Evolutionary conservation across 2,888 invertebrate species (phyloP), one percentile per base, ranked within the genome.

Genomic region (Galeopsomyia nigrocyanea): DNA sequence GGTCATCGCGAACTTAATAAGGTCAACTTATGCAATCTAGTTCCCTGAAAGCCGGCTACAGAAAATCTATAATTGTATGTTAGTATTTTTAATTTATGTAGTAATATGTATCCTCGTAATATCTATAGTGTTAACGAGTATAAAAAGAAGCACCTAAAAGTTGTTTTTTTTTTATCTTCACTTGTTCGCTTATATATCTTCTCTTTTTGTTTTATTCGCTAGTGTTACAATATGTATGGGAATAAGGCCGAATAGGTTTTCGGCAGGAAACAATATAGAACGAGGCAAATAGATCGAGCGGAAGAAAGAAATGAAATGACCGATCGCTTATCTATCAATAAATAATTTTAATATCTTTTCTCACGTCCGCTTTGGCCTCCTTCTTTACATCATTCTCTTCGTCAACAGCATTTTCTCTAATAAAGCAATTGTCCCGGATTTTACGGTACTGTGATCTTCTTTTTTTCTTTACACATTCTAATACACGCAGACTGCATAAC

Each of bases 231-330:
- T 39, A 58, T 68, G 60, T 60, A 64, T 39, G 26, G 47, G 51
- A 77, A 77, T 76, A 76, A 76, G 77, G 77, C 76, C 76, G 77
- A 78, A 75, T 74, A 73, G 73, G 75, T 77, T 78, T 77, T 77
- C 74, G 77, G 77, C 75, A 73, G 71, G 72, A 75, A 73, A 75
- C 71, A 75, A 75, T 74, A 39, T 13, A 73, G 55, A 77, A 71
- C 69, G 67, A 75, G 55, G 68, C 70, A 71, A 74, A 68, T 76
- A 77, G 76, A 77, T 77, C 75, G 74, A 76, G 74, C 68, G 74
- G 22, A 73, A 73, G 73, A 58, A 75, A 76, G 73, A 74, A 77
- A 69, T 75, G 73, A 77, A 73, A 74, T 73, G 39, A 71, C 46
- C 53, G 53, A 21, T 64, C 56, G 13, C 53, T 17, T 26, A 17